Evolutionary conservation across 2,888 invertebrate genomes (phyloP), one percentile per base, ranked within the genome.

Genomic region (Parnassius apollo): DNA sequence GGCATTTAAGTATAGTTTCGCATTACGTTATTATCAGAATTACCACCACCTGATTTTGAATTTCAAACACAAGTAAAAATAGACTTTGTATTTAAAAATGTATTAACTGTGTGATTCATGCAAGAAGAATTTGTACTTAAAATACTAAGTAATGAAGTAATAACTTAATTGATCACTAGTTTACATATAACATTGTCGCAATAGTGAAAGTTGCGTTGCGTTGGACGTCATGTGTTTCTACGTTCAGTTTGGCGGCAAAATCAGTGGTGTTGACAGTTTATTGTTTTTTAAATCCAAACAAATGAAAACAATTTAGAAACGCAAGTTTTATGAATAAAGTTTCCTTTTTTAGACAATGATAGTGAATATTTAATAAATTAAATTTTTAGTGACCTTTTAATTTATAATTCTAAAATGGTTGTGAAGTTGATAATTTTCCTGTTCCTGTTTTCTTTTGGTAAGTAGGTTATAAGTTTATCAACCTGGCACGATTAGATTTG

Each of bases 201-300:
- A 71, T 65, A 72, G 81, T 77, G 82, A 82, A 82, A 81, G 76
- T 79, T 66, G 53, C 65, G 18, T 18, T 61, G 69, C 63, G 71
- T 69, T 69, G 65, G 69, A 61, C 66, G 71, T 75, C 72, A 72
- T 75, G 71, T 68, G 75, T 73, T 77, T 74, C 70, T n/a, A 52
- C 63, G 75, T 71, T 84, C 80, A 89, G 89, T 89, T 86, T 88
- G 84, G 86, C 87, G 88, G 83, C 73, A 86, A 87, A 85, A 74
- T 75, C 70, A 57, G 74, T 66, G 52, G 66, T 70, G 69, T 68
- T 74, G 79, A 78, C 77, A 78, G 77, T 74, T 76, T 64, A 64
- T 67, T 65, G 68, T 76, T 65, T 67, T 66, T 66, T 68, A 67
- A 67, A 62, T 59, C 49, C 53, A 59, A 54, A 57, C 35, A 2